These are phyloP conservation scores for Nymphalis c-album DNA, from an alignment of 2,888 invertebrate genomes.

Conservation along the genomic window DNA sequence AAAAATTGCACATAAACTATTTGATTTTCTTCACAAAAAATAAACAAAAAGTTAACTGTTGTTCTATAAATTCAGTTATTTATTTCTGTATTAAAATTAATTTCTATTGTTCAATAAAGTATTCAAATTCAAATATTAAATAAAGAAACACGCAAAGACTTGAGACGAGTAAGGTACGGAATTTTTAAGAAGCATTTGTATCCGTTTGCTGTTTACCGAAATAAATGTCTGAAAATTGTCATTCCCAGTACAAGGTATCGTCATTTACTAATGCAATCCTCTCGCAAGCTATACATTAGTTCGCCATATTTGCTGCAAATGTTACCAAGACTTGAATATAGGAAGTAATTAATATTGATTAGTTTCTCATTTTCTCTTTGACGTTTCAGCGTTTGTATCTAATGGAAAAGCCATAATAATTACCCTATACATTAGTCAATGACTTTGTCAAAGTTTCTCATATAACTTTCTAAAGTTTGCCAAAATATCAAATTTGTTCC, in stretches of 20 bases:
- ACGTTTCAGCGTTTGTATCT: conserved; percentile 24
- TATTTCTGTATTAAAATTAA: no score
- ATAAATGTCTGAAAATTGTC: neutral
- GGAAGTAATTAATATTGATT: conserved; percentile 32
- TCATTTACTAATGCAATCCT: conserved; percentile 29
- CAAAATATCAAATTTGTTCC: neutral
- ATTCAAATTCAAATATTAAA: no score
- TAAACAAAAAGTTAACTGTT: no score
- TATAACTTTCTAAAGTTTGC: neutral
- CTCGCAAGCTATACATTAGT: conserved; percentile 17
- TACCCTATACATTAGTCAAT: conserved; percentile 8
- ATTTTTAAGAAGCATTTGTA: neutral
- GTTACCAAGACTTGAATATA: conserved; percentile 10
- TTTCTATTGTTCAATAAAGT: no score
- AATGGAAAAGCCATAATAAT: conserved; percentile 16
- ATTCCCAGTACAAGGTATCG: neutral
- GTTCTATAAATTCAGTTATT: no score
- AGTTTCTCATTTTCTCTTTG: conserved; percentile 27
- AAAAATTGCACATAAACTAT: no score
- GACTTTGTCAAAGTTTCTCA: conserved; percentile 11
- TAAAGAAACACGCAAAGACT: no score
- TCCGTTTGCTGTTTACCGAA: neutral
- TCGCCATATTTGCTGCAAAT: conserved; percentile 17
- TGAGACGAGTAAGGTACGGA: neutral
- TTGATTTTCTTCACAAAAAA: neutral